These are phyloP conservation scores for Phaethon lepturus DNA, from an alignment of 2,113 vertebrate genomes.

Conservation along the genomic window DNA sequence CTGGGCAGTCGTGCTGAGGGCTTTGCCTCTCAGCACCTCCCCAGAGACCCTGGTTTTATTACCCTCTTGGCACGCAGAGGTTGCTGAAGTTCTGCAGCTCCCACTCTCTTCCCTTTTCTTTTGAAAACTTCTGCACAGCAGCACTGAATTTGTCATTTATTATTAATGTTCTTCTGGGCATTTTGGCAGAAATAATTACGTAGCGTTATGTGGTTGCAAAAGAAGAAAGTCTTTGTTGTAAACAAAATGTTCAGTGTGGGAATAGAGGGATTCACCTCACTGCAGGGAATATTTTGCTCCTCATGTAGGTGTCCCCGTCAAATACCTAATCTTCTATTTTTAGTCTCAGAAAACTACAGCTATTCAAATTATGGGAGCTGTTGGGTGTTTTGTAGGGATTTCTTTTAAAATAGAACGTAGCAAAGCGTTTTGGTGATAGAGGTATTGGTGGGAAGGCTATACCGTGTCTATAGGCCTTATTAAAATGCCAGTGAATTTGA, in stretches of 20 bases:
- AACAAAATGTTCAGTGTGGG: neutral
- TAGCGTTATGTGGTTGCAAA: neutral
- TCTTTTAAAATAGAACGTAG: neutral
- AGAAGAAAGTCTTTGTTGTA: neutral
- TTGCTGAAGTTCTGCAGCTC: neutral
- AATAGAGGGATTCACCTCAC: neutral
- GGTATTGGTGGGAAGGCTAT: neutral
- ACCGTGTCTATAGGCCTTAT: neutral
- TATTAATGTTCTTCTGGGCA: constrained; percentile 15
- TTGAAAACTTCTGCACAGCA: neutral
- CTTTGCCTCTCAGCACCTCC: neutral
- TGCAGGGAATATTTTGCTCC: neutral
- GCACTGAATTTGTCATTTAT: constrained; percentile 25
- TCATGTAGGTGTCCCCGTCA: neutral
- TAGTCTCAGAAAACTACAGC: neutral
- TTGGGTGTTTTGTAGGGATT: accelerated
- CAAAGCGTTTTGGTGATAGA: neutral
- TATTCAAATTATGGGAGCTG: neutral
- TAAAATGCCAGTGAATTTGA: neutral
- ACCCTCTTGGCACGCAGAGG: neutral
- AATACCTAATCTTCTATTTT: neutral
- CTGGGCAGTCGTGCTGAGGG: neutral
- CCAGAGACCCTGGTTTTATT: neutral
- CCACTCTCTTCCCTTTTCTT: neutral
- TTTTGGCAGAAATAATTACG: constrained; percentile 42